phyloP scores from a whole-genome alignment of 2,797 vertebrate species.

The Urosaurus nigricauda region DNA sequence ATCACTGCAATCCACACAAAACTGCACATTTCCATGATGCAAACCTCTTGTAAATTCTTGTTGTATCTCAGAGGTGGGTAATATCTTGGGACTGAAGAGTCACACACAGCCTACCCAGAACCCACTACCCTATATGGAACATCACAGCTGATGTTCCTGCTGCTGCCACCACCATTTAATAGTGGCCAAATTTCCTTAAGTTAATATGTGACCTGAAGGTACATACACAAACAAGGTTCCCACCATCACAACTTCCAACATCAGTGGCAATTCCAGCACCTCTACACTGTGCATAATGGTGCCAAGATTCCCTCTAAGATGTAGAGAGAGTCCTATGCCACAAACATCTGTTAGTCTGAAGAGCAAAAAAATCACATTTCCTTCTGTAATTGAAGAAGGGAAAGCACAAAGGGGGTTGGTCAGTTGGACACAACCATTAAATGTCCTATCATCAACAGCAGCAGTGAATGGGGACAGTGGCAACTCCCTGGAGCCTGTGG shows the following conservation, averaged over 20 bases:
- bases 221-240: neutral
- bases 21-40: neutral
- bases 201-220: too few relatives aligned
- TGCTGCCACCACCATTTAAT: neutral
- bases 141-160: neutral
- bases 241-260: neutral
- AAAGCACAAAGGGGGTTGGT: neutral
- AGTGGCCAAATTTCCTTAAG: neutral
- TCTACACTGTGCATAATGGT: neutral
- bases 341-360: neutral
- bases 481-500: neutral
- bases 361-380: neutral
- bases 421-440: neutral
- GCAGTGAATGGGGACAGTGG: neutral
- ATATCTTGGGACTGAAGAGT: neutral
- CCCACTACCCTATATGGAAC: neutral
- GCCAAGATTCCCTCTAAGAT: neutral
- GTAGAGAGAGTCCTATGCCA: neutral
- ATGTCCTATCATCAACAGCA: neutral
- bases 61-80: neutral
- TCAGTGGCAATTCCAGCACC: neutral
- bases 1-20: too few relatives aligned
- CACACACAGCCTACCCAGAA: neutral
- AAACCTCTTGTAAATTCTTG: neutral
- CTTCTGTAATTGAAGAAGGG: neutral